Evolutionary conservation across 2,797 vertebrate species (phyloP), one percentile per base, ranked within the genome.

Genomic region (Acestrorhynchus altus): DNA sequence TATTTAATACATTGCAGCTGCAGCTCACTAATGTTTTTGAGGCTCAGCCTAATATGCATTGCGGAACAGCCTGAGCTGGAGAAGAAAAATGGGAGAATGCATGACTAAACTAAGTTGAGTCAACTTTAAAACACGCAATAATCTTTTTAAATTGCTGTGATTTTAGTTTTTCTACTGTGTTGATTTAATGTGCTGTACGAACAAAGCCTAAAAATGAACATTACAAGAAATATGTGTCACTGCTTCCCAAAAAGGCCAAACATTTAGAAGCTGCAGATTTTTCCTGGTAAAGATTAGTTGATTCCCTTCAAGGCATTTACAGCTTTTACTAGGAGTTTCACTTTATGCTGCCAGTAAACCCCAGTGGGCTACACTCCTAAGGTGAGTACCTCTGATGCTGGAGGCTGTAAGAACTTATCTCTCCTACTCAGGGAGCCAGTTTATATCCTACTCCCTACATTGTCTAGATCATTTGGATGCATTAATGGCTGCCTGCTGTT

Each of bases 401-500:
- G 24, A 54, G 68, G n/a, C 42, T 31, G 8, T 42, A 16, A 61
- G 65, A 69, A 22, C 15, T 42, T 31, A 52, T 35, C 46, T 52
- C 66, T 64, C 24, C 44, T 28, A n/a, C 10, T 70, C 31, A 0
- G 9, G 10, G n/a, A 70, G 64, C 65, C 71, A 65, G 74, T 76
- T 79, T 79, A 71, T 66, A 56, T 77, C 76, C 60, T 35, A 60
- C 42, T 67, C 22, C 54, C 28, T 11, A 18, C 54, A 10, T n/a
- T 13, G n/a, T 81, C 72, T 76, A 64, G 81, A 66, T 71, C 63
- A 73, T 68, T 66, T 73, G 24, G 39, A 66, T 46, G 44, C 51
- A 44, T 46, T 77, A 77, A 69, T 24, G 51, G 12, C 47, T 42
- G 71, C 24, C 35, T 63, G 44, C 44, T 81, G 54, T 51, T 16